Base-by-base conservation (phyloP, 2,888 invertebrate genomes). In the Elmis aenea region DNA sequence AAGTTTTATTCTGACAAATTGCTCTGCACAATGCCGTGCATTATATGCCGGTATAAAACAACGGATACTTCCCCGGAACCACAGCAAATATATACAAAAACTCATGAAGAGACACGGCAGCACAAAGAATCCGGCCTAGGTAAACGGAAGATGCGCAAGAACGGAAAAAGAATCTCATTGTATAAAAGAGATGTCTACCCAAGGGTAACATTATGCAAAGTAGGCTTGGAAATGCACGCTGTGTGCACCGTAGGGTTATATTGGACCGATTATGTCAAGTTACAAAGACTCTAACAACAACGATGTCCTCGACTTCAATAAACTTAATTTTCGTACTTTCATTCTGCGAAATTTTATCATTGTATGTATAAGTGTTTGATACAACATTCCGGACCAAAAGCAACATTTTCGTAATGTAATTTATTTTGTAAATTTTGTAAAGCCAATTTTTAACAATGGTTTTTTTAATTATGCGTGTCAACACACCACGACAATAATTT, bases 131-230 rank as follows among this genome's bases (percentile, higher is more conserved):
- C 53, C 43, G 48, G 48, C 42, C 45, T 52, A 55, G 54, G 55
- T 57, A 55, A 55, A 55, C 51, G 55, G 58, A 59, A 52, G 51
- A 27, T 42, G 48, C 38, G 47, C 43, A 52, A 59, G 55, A 59
- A 57, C 51, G 52, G 54, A 52, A 54, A 59, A 59, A 61, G 57
- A 57, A 58, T 56, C 55, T 54, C 58, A 58, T 59, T 59, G 60
- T 57, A 43, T 56, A 53, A 52, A 53, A 49, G 48, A 48, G 50
- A 54, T 54, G 52, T 50, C 57, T 52, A 56, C 62, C 61, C 63
- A 50, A 44, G 61, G 59, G 63, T 52, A 58, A 60, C 61, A 60
- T 63, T 63, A 63, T 63, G 62, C 56, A 62, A 63, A 63, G 48
- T 52, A 46, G 46, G 35, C 44, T 46, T 42, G 43, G 30, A 45